Base-by-base conservation (phyloP, 2,888 invertebrate genomes). In the Muscina levida region DNA sequence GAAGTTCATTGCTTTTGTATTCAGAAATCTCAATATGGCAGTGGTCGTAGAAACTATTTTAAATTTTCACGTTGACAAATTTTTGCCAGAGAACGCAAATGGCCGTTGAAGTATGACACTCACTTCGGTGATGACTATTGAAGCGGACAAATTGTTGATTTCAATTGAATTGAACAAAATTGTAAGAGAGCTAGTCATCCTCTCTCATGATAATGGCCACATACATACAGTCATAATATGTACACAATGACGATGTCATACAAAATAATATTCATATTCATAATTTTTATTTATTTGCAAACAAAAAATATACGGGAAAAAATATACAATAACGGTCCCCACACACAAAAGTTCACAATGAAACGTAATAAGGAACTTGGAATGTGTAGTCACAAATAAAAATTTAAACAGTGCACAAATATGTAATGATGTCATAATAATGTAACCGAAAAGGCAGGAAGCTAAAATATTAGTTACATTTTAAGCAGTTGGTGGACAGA, bases 231-330 rank as follows among this genome's bases (percentile, higher is more conserved):
- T n/a, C n/a, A n/a, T n/a, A n/a, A n/a, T n/a, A 48, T 48, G 19
- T 19, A 1, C 13, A 48, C 19, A 10, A 48, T n/a, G 48, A 19
- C 59, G 59, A 59, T 59, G 59, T 59, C 59, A 59, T 15, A 59
- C 59, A 59, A 59, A 59, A 59, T 59, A 39, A 59, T 59, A 59
- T 37, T 59, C 37, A 59, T 59, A 59, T 37, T 59, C 39, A 37
- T 15, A 37, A 59, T 59, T 37, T 57, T 31, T 57, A 59, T 59
- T 39, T 39, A 59, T 59, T n/a, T 59, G 59, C 59, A 59, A 59
- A 59, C n/a, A n/a, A n/a, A n/a, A n/a, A n/a, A n/a, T n/a, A n/a
- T n/a, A n/a, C n/a, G n/a, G n/a, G n/a, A n/a, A n/a, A n/a, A n/a
- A n/a, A n/a, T n/a, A n/a, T n/a, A n/a, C n/a, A n/a, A n/a, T n/a